phyloP scores from a whole-genome alignment of 37 sponge, comb jelly and placozoan species.

The Petrosia ficiformis region DNA sequence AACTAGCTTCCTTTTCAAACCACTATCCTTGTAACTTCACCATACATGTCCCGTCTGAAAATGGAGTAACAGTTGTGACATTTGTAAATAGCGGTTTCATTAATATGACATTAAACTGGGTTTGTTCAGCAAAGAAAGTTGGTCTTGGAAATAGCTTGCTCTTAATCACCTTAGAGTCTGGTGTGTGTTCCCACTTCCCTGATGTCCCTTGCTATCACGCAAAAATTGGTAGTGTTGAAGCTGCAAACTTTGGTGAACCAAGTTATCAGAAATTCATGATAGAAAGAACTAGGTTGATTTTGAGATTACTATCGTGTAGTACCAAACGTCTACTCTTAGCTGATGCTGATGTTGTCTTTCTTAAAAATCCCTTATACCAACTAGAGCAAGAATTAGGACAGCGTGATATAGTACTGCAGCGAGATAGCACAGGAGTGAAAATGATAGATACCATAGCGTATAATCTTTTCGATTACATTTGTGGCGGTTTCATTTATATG shows the following conservation, averaged over 20 bases:
- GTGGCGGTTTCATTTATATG: constrained; percentile 51
- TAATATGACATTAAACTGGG: constrained; percentile 30
- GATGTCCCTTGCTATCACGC: constrained; percentile 29
- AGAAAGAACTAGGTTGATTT: constrained; percentile 41
- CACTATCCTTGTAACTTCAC: constrained; percentile 21
- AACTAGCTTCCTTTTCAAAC: not conserved
- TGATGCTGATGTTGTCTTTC: constrained; percentile 39
- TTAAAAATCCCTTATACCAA: constrained; percentile 25
- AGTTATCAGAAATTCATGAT: constrained; percentile 45
- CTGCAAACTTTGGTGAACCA: constrained; percentile 17
- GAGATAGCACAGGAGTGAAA: constrained; percentile 28
- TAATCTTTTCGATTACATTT: constrained; percentile 44
- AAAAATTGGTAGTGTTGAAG: not conserved
- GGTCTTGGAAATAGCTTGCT: constrained; percentile 24
- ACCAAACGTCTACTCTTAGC: constrained; percentile 10
- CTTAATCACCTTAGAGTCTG: constrained; percentile 19
- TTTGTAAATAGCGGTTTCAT: constrained; percentile 42
- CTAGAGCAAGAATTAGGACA: not conserved
- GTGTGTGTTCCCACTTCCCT: constrained; percentile 21
- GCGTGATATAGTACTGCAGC: constrained; percentile 43
- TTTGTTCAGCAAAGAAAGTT: constrained; percentile 48
- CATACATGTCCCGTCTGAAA: not conserved
- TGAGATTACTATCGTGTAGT: constrained; percentile 19
- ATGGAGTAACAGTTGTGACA: constrained; percentile 26
- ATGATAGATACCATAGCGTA: constrained; percentile 17